phyloP scores from a whole-genome alignment of 2,888 invertebrate genomes.

The Lycaena phlaeas region DNA sequence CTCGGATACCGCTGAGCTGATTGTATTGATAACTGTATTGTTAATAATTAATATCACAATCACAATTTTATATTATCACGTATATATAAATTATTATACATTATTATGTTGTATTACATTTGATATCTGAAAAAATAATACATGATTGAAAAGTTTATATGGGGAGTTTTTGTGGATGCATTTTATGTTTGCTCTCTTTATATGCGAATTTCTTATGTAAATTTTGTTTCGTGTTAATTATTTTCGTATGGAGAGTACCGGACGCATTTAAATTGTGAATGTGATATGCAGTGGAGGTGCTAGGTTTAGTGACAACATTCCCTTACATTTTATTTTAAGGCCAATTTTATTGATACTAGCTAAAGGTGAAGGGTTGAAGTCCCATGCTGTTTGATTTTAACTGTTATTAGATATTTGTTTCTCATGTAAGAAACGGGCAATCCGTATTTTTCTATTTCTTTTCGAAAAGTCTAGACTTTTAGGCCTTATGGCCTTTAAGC shows the following conservation, averaged over 20 bases:
- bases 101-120: too few species aligned
- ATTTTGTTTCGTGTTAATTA: neutral
- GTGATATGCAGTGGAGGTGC: slow-evolving; percentile 39
- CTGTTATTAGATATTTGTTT: too few species aligned
- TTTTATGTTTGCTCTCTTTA: slow-evolving; percentile 3
- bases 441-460: too few species aligned
- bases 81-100: too few species aligned
- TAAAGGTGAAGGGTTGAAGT: neutral
- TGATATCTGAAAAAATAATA: too few species aligned
- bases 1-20: neutral
- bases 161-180: too few species aligned
- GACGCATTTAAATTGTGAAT: slow-evolving; percentile 4
- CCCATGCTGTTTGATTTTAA: too few species aligned
- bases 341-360: neutral
- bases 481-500: too few species aligned
- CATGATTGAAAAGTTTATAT: too few species aligned
- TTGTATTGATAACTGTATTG: neutral
- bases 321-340: slow-evolving; percentile 9
- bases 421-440: too few species aligned
- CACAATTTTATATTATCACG: slow-evolving; percentile 4
- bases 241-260: neutral
- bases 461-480: too few species aligned
- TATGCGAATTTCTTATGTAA: neutral
- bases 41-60: slow-evolving; percentile 1
- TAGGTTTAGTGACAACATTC: slow-evolving; percentile 28